Evolutionary conservation across 2,888 invertebrate species (phyloP), one percentile per base, ranked within the genome.

Genomic region (Cacoxenus indagator): DNA sequence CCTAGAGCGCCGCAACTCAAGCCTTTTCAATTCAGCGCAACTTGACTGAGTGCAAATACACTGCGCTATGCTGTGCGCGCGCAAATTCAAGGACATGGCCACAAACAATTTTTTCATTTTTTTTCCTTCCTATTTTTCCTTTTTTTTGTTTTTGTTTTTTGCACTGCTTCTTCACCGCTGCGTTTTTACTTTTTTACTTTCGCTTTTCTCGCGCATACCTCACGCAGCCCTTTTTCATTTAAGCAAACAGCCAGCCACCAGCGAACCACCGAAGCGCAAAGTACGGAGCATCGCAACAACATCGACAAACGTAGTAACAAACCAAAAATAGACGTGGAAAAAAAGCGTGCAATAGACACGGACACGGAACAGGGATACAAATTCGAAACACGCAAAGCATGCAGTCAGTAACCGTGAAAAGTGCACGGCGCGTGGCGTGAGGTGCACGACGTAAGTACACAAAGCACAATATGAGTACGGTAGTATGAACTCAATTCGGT

Each of bases 331-430:
- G 64, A 66, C 70, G 70, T 77, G 54, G 55, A 27, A 43, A 43
- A 43, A 71, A 75, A 73, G 70, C 75, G 76, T 76, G 76, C 76
- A 75, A 75, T 70, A 72, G 67, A 75, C 76, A 70, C 67, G 46
- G 31, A 31, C 4, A 31, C 9, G 31, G 9, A 31, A 31, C 4
- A 31, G 31, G 4, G 31, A 4, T 31, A 9, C 31, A 31, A 31
- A 31, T 9, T 31, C 31, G 9, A 6, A 31, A 31, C 4, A 31
- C 9, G 31, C 9, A 31, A 31, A 31, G 9, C 5, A 6, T 31
- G 31, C 31, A 31, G 5, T 31, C 31, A 31, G n/a, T n/a, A n/a
- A n/a, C n/a, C n/a, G n/a, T n/a, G n/a, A n/a, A n/a, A n/a, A n/a
- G n/a, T n/a, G n/a, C n/a, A n/a, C n/a, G n/a, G n/a, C n/a, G n/a